Evolutionary conservation across 1,140 invertebrate species (phyloP).

Genomic region (Penaeus chinensis): DNA sequence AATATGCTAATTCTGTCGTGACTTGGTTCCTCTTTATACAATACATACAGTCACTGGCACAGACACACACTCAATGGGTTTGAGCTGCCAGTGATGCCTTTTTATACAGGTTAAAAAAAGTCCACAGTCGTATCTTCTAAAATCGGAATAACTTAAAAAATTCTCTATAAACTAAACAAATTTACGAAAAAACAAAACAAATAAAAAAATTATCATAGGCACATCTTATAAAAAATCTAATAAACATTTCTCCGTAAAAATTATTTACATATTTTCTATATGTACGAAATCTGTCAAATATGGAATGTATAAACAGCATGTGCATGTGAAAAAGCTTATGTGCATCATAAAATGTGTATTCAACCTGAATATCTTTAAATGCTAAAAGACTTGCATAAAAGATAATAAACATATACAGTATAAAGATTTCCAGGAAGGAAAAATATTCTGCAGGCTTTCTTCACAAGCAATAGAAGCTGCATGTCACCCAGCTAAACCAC

Average conservation of each 20-base stretch:
- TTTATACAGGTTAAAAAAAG: slow-evolving; percentile 7
- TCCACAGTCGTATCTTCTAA: slow-evolving; percentile 11
- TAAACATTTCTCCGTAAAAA: slow-evolving; percentile 57
- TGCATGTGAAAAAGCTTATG: slow-evolving; percentile 41
- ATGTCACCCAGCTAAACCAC: background rate
- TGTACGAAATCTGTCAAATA: slow-evolving; percentile 54
- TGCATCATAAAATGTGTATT: slow-evolving; percentile 31
- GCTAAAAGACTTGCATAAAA: slow-evolving; percentile 33
- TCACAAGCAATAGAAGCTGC: slow-evolving; percentile 3
- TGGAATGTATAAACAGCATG: slow-evolving; percentile 59
- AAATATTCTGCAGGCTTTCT: no score
- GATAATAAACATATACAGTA: slow-evolving; percentile 24
- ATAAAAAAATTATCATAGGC: slow-evolving; percentile 41
- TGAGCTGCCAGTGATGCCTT: slow-evolving; percentile 51
- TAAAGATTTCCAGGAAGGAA: slow-evolving; percentile 29
- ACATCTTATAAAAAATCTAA: slow-evolving; percentile 57
- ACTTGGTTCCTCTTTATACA: no score
- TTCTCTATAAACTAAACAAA: slow-evolving; percentile 13
- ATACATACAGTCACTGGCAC: slow-evolving; percentile 13
- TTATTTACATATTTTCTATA: slow-evolving; percentile 52
- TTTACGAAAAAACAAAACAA: slow-evolving; percentile 23
- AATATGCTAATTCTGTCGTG: no score
- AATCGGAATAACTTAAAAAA: slow-evolving; percentile 33
- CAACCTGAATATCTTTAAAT: slow-evolving; percentile 37
- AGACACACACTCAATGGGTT: slow-evolving; percentile 41